phyloP scores from a whole-genome alignment of 1,140 invertebrate genomes.

The Olivierus martensii region DNA sequence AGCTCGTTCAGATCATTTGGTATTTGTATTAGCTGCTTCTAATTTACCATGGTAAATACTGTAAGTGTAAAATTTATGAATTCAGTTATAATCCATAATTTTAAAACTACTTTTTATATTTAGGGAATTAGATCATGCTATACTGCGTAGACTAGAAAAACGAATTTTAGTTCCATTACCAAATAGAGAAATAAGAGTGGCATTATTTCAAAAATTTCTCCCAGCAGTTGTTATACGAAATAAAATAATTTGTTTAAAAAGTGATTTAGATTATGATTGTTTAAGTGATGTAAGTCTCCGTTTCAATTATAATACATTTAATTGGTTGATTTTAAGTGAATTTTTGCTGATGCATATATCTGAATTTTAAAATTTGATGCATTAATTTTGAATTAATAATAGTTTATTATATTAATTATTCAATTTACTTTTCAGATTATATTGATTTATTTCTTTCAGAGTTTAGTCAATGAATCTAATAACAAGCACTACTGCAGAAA shows the following conservation, averaged over 20 bases:
- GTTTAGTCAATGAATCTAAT: too few species aligned
- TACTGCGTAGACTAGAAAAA: conserved; percentile 77
- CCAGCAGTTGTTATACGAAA: conserved; percentile 28
- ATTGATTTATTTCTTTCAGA: too few species aligned
- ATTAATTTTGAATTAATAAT: too few species aligned
- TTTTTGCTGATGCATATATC: too few species aligned
- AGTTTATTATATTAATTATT: too few species aligned
- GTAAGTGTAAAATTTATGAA: not conserved
- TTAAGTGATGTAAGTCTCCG: conserved; percentile 38
- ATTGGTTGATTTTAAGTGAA: too few species aligned
- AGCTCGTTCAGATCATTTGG: conserved; percentile 40
- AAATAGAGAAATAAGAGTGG: conserved; percentile 41
- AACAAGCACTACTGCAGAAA: too few species aligned
- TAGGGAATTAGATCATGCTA: conserved; percentile 67
- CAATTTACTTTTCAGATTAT: too few species aligned
- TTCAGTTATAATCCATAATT: not conserved
- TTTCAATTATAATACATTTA: too few species aligned
- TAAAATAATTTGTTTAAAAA: conserved; percentile 23
- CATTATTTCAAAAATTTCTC: conserved; percentile 48
- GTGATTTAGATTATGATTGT: conserved; percentile 38
- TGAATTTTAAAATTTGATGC: too few species aligned
- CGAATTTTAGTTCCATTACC: conserved; percentile 67
- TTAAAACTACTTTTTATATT: not conserved
- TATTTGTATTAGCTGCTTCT: conserved; percentile 76
- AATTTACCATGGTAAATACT: conserved; percentile 69